phyloP scores from a whole-genome alignment of 2,888 invertebrate species.

The Nephrotoma guestfalica region DNA sequence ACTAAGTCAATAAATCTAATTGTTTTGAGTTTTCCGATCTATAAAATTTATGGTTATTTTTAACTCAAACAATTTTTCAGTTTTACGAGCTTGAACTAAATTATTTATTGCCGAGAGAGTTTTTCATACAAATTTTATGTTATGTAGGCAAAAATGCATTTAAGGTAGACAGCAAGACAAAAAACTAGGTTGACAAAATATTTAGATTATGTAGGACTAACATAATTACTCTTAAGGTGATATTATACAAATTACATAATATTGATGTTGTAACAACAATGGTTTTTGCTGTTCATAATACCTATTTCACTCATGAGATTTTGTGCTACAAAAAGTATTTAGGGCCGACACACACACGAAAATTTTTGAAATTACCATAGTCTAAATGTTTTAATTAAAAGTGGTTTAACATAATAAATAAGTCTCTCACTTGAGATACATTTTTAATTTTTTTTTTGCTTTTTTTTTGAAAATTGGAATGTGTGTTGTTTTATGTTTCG shows the following conservation, averaged over 20 bases:
- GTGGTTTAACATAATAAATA: not conserved
- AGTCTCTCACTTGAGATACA: not conserved
- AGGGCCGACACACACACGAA: not conserved
- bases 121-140: not conserved
- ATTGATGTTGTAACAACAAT: not conserved
- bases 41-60: not conserved
- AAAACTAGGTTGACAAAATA: not conserved
- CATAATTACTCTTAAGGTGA: not conserved
- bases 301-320: not conserved
- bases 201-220: not conserved
- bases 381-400: not conserved
- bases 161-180: not conserved
- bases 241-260: not conserved
- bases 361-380: not conserved
- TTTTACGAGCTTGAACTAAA: not conserved
- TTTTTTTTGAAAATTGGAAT: not conserved
- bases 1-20: not conserved
- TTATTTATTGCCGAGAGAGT: not conserved
- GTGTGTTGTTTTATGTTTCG: not conserved
- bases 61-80: not conserved
- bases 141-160: not conserved
- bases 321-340: not conserved
- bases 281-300: too few species aligned
- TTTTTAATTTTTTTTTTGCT: not conserved
- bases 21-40: not conserved